Evolutionary conservation across 92 coral and sea anemone genomes (phyloP), one percentile per base, ranked within the genome.

Genomic region (Chrysogorgia sp.): DNA sequence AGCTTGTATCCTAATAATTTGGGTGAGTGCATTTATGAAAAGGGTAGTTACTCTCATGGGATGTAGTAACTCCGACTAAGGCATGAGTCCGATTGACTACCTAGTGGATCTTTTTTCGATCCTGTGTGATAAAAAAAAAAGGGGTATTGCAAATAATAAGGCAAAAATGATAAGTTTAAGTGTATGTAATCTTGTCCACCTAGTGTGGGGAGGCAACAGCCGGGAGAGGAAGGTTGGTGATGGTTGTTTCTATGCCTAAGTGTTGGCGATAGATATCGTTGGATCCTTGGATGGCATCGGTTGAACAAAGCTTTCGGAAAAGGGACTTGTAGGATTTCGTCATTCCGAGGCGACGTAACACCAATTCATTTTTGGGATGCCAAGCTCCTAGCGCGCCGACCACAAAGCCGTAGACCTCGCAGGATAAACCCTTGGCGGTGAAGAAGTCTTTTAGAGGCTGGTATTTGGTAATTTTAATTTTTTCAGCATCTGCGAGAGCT

Each of bases 341-440:
- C 68, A 61, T 61, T 19, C 40, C 35, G 10, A 61, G 37, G 13
- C 12, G 10, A 10, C 29, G 10, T 19, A 61, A 31, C 15, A 61
- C 68, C 6, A 21, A 33, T 25, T 61, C 68, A 31, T 61, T 61
- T 19, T 25, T 25, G 1, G 68, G 68, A 61, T 25, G 21, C 68
- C 68, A 61, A 20, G 68, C 21, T 1, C 68, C 68, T 8, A 61
- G 40, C 13, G 68, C 37, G 29, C 68, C 68, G 26, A 61, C 68
- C 21, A 61, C 68, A 61, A 61, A 61, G 13, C 35, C 13, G 9
- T 21, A 15, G 10, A 61, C n/a, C 7, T 25, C 37, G 26, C 68
- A 61, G 7, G 13, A 14, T 28, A 19, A 12, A 29, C 68, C 68
- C 10, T 17, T 21, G 8, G 35, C 1, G 7, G 1, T 28, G 21